Evolutionary conservation across 2,888 invertebrate species (phyloP).

Genomic region (Pachymerium ferrugineum): DNA sequence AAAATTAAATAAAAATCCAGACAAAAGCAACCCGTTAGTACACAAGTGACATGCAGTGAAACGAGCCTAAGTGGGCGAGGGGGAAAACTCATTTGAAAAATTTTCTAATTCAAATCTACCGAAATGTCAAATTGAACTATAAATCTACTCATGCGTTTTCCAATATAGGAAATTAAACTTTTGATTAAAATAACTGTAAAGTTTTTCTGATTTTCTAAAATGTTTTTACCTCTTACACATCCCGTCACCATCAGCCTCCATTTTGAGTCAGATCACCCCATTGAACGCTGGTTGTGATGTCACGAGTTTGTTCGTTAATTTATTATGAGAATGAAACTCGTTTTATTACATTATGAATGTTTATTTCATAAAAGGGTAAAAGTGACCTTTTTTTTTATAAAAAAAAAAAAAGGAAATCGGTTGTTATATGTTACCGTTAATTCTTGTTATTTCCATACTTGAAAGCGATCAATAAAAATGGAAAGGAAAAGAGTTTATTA

Average conservation of each 20-base stretch:
- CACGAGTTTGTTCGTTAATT: neutral
- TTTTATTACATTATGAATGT: neutral
- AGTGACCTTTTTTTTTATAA: neutral
- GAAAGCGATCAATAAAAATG: neutral
- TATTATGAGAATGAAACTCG: neutral
- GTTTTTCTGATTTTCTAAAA: too few species aligned
- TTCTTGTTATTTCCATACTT: neutral
- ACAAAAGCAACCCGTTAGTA: neutral
- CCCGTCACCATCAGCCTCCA: neutral
- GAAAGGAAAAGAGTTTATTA: neutral
- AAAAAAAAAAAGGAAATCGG: too few species aligned
- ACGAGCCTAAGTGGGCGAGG: too few species aligned
- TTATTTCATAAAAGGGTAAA: neutral
- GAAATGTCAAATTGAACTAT: too few species aligned
- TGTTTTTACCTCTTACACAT: neutral
- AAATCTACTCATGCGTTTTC: too few species aligned
- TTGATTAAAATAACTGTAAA: too few species aligned
- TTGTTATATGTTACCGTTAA: neutral
- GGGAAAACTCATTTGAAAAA: too few species aligned
- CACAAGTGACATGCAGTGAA: neutral
- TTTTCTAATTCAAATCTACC: too few species aligned
- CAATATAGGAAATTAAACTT: too few species aligned
- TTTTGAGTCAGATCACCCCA: neutral
- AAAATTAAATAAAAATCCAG: neutral
- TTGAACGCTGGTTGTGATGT: conserved; percentile 1